Conservation (phyloP, 64 coral and sea anemone species). For the Exaiptasia diaphana region DNA sequence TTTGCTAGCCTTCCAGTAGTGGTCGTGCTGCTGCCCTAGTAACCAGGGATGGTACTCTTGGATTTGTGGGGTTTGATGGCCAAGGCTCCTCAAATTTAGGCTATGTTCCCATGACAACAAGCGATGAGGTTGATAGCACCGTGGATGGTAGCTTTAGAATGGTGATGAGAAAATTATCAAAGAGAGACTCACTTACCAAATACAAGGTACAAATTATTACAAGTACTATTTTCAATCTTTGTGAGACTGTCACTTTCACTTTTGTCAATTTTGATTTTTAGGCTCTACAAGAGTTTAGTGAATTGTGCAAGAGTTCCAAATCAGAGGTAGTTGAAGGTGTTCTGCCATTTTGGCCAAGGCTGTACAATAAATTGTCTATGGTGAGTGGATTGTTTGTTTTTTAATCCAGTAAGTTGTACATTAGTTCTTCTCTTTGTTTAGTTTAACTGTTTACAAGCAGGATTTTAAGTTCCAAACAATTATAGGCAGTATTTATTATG, state of each 20-base stretch:
- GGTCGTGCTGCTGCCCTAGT: slow-evolving; percentile 78
- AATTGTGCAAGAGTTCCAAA: slow-evolving; percentile 78
- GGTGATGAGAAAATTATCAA: slow-evolving; percentile 92
- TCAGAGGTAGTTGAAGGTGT: slow-evolving; percentile 67
- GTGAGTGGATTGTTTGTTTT: slow-evolving; percentile 29
- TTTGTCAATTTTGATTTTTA: background rate
- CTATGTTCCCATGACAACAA: slow-evolving; percentile 71
- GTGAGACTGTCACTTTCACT: too few species aligned
- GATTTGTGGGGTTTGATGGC: slow-evolving; percentile 85
- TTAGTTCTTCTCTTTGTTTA: too few species aligned
- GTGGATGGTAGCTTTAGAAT: slow-evolving; percentile 83
- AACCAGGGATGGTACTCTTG: slow-evolving; percentile 77
- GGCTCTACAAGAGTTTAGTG: slow-evolving; percentile 96
- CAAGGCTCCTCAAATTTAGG: slow-evolving; percentile 56
- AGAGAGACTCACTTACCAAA: slow-evolving; percentile 93
- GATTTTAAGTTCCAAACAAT: too few species aligned
- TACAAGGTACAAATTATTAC: slow-evolving; percentile 82
- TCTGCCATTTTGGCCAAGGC: slow-evolving; percentile 87
- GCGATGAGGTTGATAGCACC: slow-evolving; percentile 64
- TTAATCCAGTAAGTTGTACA: too few species aligned
- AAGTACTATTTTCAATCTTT: too few species aligned
- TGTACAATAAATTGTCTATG: slow-evolving; percentile 87
- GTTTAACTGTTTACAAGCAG: too few species aligned
- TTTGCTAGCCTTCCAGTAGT: slow-evolving; percentile 98
- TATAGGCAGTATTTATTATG: too few species aligned